Base-by-base conservation (phyloP, 1,140 invertebrate species). In the Sminthurinus signatus region DNA sequence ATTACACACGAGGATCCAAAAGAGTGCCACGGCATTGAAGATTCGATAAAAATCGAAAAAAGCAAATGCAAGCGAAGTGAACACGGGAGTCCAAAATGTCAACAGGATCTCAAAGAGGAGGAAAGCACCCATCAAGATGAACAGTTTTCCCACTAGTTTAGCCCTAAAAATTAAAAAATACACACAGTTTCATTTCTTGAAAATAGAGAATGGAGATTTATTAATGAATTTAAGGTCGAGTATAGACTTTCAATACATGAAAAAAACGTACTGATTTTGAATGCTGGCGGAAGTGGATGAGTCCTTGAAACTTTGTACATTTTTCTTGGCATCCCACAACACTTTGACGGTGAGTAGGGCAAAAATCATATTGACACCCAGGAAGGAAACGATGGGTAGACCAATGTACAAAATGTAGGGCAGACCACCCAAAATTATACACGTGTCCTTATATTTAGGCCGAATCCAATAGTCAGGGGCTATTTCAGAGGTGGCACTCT, bases 51-150 rank as follows among this genome's bases (percentile, higher is more conserved):
- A 32, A 4, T 36, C 54, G 12, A 57, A 29, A 15, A 57, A 12
- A 14, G 21, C 15, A 28, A 42, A 57, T 10, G 31, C 31, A 39
- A 57, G 8, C 3, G 19, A 36, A 19, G 14, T 8, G 12, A 19
- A 10, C 25, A 52, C 14, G 8, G 23, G 25, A 27, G 5, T 25
- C 21, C 23, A 25, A n/a, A 27, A 28, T 5, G 14, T 28, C 4
- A 52, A 28, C n/a, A 28, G 10, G 50, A 52, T 19, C 27, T 52
- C 50, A 25, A 52, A 52, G 25, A 52, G 14, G 19, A 52, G 50
- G 50, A 52, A 52, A 14, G n/a, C 8, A 8, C 50, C 50, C 50
- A 52, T 52, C 21, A 52, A 10, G 14, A 52, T 5, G 5, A 52
- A 19, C 27, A 52, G n/a, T 23, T 52, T 52, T 27, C 50, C 28